These are phyloP conservation scores for Drosophila nigromelanica DNA, from an alignment of 1,140 invertebrate genomes.

Conservation along the genomic window DNA sequence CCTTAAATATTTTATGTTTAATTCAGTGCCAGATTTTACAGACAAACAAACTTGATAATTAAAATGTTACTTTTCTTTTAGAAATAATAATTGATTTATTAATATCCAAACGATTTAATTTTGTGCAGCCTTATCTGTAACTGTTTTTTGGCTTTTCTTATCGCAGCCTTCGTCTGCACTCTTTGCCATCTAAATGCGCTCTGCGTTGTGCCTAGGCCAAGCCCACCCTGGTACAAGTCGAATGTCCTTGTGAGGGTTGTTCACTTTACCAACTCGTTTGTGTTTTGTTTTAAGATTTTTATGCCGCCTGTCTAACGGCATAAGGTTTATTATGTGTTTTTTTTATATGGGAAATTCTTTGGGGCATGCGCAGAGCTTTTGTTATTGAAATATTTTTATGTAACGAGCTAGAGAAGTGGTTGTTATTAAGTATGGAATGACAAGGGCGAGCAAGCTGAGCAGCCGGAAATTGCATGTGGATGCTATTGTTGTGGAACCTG, in stretches of 20 bases:
- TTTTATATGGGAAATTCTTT: constrained; percentile 53
- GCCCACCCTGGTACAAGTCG: constrained; percentile 50
- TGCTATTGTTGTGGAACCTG: constrained; percentile 17
- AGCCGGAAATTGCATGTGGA: constrained; percentile 19
- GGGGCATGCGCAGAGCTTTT: constrained; percentile 65
- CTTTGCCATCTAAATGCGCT: constrained; percentile 44
- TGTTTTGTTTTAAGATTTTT: constrained; percentile 62
- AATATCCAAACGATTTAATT: background rate
- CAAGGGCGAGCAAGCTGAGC: constrained; percentile 14
- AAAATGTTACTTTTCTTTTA: background rate
- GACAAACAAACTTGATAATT: background rate
- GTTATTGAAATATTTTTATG: constrained; percentile 60
- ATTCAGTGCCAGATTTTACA: background rate
- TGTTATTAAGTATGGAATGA: background rate
- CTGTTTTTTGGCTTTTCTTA: constrained; percentile 16
- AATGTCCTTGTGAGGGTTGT: constrained; percentile 71
- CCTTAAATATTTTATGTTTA: constrained; percentile 30
- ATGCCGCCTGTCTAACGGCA: constrained; percentile 31
- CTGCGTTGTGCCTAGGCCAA: constrained; percentile 33
- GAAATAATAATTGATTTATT: background rate
- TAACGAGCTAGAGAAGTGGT: constrained; percentile 6
- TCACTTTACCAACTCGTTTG: constrained; percentile 50
- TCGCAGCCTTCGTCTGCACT: constrained; percentile 43
- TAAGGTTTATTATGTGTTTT: constrained; percentile 14
- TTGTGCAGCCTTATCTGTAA: constrained; percentile 29